These are phyloP conservation scores for Bombus terrestris DNA, from an alignment of 1,140 invertebrate genomes.

Conservation along the genomic window DNA sequence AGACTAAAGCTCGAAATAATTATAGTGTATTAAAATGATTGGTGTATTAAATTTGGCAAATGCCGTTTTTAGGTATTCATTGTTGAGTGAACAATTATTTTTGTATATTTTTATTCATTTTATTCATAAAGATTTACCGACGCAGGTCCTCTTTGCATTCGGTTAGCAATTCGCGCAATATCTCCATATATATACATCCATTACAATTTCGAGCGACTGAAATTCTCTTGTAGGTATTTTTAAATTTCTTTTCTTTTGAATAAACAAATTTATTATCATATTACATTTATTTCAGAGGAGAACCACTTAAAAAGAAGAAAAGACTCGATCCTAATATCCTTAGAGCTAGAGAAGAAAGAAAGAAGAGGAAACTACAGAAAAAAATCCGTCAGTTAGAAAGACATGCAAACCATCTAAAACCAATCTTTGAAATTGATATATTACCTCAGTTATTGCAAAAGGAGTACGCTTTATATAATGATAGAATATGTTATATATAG, in stretches of 20 bases:
- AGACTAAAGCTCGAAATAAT: background rate
- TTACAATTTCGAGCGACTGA: conserved; percentile 66
- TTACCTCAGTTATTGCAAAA: conserved; percentile 86
- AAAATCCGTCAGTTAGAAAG: conserved; percentile 91
- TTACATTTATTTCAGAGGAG: conserved; percentile 83
- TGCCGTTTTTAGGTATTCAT: conserved; percentile 21
- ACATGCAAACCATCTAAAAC: conserved; percentile 90
- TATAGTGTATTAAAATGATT: background rate
- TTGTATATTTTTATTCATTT: background rate
- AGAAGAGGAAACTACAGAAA: conserved; percentile 91
- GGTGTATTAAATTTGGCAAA: conserved; percentile 12
- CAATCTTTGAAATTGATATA: conserved; percentile 91
- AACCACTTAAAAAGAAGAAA: conserved; percentile 95
- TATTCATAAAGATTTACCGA: background rate
- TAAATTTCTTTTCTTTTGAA: background rate
- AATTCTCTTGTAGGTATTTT: conserved; percentile 68
- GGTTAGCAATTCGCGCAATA: conserved; percentile 54
- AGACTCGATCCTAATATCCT: conserved; percentile 91
- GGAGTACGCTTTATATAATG: conserved; percentile 79
- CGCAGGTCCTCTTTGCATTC: conserved; percentile 54
- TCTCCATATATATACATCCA: conserved; percentile 62
- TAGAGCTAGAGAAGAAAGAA: conserved; percentile 90
- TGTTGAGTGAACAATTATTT: background rate
- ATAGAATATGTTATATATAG: background rate
- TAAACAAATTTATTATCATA: background rate